A percentile compares a stretch with the other conserved stretches of the same genome.
Evolutionary conservation across 2,113 vertebrate species (phyloP).

Genomic region (Boleophthalmus pectinirostris): DNA sequence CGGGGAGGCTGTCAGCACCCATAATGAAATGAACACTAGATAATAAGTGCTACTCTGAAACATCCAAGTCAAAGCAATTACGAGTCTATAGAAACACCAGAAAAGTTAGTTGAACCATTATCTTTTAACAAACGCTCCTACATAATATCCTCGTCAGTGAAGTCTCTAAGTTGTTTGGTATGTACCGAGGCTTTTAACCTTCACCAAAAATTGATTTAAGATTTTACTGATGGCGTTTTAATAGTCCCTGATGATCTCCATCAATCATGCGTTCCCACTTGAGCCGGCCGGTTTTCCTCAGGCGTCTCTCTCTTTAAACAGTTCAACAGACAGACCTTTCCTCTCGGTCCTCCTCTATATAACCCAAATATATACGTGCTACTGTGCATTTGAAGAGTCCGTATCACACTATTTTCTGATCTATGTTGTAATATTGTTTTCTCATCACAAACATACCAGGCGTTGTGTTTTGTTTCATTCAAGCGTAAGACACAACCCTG

Average conservation of each 20-base stretch:
- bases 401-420: too few species aligned
- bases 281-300: slow-evolving; percentile 27
- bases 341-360: slow-evolving; percentile 23
- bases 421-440: too few species aligned
- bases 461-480: too few species aligned
- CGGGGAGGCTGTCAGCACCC: neutral
- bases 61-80: too few species aligned
- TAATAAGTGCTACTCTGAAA: neutral
- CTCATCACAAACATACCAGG: too few species aligned
- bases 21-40: neutral
- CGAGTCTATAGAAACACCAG: too few species aligned
- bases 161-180: slow-evolving; percentile 17
- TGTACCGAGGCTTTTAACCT: slow-evolving; percentile 17
- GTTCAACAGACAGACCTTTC: slow-evolving; percentile 35
- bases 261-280: slow-evolving; percentile 47
- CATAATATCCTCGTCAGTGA: neutral
- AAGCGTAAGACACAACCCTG: too few species aligned
- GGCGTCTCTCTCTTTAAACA: slow-evolving; percentile 50
- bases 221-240: slow-evolving; percentile 44
- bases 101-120: neutral
- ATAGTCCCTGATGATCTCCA: slow-evolving; percentile 42
- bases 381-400: neutral
- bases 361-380: neutral
- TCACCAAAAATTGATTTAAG: slow-evolving; percentile 23
- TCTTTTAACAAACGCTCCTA: neutral